Base-by-base conservation (phyloP, 1,140 invertebrate genomes). In the Bombus waltoni region DNA sequence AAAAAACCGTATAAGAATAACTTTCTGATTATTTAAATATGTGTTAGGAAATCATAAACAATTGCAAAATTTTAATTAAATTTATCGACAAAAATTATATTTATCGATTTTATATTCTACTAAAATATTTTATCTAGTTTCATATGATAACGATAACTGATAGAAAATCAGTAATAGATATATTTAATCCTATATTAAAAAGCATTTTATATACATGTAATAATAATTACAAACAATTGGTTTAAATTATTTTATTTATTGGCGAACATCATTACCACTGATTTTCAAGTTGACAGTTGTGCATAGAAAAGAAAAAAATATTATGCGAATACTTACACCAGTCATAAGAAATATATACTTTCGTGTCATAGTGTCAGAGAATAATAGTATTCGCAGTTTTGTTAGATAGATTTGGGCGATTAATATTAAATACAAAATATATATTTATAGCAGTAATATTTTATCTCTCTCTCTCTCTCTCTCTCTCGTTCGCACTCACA, bases 381-480 rank as follows among this genome's bases (percentile, higher is more conserved):
- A 88, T 93, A 91, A 90, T 91, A 86, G 87, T 89, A 92, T 93
- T 91, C 88, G 86, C 88, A 93, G 84, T 91, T 93, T 85, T 81
- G 89, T 91, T 91, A 88, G 88, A 93, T 91, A 93, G 87, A 92
- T 90, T 91, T 86, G 89, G 88, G 89, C 90, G 87, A 92, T 93
- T 93, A 92, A 92, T 91, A 91, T 94, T 93, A 93, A 93, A 94
- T 94, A 94, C 94, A 94, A 94, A 94, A 94, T 94, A 94, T 94
- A 86, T 92, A 91, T 92, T 92, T 93, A 91, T 94, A 93, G 90
- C 89, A 87, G 90, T 93, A 90, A 81, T 90, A 89, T 90, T 78
- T 85, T 85, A 32, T 75, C 13, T 86, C 53, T 88, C 44, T 76
- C n/a, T 44, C 66, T 32, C 32, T 32, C 32, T 32, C 13, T 86